These are phyloP conservation scores for Antheraea yamamai DNA, from an alignment of 2,888 invertebrate genomes.

Conservation along the genomic window DNA sequence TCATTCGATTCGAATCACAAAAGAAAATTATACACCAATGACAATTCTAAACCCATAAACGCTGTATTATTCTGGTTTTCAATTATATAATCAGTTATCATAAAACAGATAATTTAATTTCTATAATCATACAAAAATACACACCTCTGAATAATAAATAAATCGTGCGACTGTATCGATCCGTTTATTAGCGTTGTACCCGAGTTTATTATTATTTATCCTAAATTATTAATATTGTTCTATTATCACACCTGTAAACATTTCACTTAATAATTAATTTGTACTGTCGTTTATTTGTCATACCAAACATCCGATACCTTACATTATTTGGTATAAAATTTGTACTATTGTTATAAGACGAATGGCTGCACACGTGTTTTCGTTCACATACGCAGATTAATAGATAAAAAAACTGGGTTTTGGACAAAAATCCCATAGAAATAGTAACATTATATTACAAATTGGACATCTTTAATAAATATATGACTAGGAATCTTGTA, in stretches of 20 bases:
- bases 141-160: slow-evolving; percentile 23
- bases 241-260: slow-evolving; percentile 54
- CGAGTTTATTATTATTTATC: slow-evolving; percentile 48
- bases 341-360: slow-evolving; percentile 58
- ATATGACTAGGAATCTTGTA: too few species aligned
- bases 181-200: slow-evolving; percentile 68
- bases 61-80: neutral
- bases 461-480: too few species aligned
- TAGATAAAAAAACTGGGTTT: too few species aligned
- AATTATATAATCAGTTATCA: neutral
- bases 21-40: neutral
- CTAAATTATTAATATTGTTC: slow-evolving; percentile 43
- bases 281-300: slow-evolving; percentile 69
- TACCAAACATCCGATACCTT: slow-evolving; percentile 68
- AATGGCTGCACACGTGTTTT: neutral
- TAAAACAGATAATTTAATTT: slow-evolving; percentile 21
- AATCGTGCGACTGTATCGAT: slow-evolving; percentile 68
- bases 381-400: too few species aligned
- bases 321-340: slow-evolving; percentile 61
- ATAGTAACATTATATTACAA: too few species aligned
- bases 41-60: neutral
- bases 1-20: neutral
- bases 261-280: slow-evolving; percentile 75
- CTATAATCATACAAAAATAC: slow-evolving; percentile 28
- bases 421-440: too few species aligned